Conservation (phyloP, 2,113 vertebrate genomes). For the Indicator maculatus region DNA sequence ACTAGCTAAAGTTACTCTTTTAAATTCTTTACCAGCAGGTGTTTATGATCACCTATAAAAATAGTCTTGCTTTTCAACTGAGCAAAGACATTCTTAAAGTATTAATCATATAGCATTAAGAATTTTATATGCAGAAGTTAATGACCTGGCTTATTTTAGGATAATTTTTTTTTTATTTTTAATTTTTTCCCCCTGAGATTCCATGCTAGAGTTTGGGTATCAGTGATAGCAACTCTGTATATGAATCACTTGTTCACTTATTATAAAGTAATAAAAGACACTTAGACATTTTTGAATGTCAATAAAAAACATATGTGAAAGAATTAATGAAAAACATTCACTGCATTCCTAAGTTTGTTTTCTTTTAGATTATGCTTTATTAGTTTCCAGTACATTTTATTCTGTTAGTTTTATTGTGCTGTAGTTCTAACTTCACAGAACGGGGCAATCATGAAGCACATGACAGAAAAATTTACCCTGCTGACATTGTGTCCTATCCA, state of each 20-base stretch:
- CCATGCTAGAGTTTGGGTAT: not conserved
- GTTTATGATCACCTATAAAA: conserved; percentile 12
- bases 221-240: not conserved
- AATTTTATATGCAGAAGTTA: conserved; percentile 4
- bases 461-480: not conserved
- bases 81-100: not conserved
- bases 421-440: not conserved
- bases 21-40: conserved; percentile 33
- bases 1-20: not conserved
- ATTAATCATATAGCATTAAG: not conserved
- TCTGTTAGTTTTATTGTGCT: not conserved
- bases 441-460: accelerated
- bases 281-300: not conserved
- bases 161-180: not conserved
- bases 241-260: conserved; percentile 42
- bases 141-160: not conserved
- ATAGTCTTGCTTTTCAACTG: conserved; percentile 8
- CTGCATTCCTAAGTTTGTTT: conserved; percentile 22
- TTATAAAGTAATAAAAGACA: conserved; percentile 24
- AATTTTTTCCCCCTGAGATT: not conserved
- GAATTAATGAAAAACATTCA: conserved; percentile 46
- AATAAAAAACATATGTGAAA: conserved; percentile 49
- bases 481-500: not conserved
- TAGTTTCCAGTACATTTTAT: conserved; percentile 30
- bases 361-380: not conserved